A percentile compares a stretch with the other conserved stretches of the same genome.
phyloP scores from a whole-genome alignment of 2,797 vertebrate genomes.

The Anguilla megastoma region DNA sequence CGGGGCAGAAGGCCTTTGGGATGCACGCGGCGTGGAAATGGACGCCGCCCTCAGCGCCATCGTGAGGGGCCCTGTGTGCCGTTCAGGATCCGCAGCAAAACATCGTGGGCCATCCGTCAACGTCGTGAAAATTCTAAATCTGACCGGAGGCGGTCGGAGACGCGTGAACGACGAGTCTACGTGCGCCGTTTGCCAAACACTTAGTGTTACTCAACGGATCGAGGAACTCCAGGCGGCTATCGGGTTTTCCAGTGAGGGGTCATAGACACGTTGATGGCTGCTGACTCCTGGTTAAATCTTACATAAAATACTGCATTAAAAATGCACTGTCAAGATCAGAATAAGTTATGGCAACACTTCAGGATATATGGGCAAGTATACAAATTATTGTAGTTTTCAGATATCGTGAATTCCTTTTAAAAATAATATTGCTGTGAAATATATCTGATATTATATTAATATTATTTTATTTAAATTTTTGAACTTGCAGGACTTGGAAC shows the following conservation, averaged over 20 bases:
- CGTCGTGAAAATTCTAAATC: not conserved
- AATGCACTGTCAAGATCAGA: not conserved
- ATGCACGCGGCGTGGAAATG: not conserved
- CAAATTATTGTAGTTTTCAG: no score
- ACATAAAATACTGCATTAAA: not conserved
- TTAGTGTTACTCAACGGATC: not conserved
- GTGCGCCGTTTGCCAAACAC: not conserved
- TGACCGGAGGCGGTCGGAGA: not conserved
- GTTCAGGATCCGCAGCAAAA: not conserved
- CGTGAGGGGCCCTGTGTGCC: not conserved
- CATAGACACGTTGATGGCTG: not conserved
- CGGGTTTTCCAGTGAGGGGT: not conserved
- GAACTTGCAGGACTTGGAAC: no score
- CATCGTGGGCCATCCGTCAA: not conserved
- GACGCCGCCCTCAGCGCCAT: not conserved
- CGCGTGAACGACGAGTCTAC: not conserved
- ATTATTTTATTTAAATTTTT: no score
- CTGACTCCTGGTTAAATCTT: not conserved
- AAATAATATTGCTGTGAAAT: no score
- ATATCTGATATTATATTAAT: no score
- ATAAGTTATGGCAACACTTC: not conserved
- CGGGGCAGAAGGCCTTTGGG: not conserved
- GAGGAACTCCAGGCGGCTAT: not conserved
- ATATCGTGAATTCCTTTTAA: no score
- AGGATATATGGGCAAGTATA: no score